Conservation (phyloP, 2,113 vertebrate species). For the Leucopsar rothschildi region DNA sequence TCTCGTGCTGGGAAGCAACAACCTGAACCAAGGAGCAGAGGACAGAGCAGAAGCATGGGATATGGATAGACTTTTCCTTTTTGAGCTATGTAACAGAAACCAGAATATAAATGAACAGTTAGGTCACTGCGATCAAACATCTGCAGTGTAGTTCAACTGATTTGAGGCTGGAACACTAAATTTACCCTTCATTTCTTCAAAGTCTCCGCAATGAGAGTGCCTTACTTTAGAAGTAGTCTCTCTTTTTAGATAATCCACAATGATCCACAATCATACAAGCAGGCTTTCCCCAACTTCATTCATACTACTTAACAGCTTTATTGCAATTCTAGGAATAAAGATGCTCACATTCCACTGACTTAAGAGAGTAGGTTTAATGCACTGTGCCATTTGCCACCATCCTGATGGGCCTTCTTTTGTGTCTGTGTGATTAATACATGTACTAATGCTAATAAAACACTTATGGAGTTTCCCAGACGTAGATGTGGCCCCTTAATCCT, state of each 20-base stretch:
- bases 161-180: neutral
- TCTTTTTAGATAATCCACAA: neutral
- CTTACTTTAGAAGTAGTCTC: neutral
- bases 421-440: neutral
- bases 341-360: neutral
- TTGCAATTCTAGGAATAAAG: neutral
- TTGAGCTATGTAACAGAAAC: neutral
- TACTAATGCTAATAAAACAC: constrained; percentile 29
- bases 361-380: neutral
- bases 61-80: neutral
- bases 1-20: neutral
- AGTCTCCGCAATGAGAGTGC: neutral
- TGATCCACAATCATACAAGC: neutral
- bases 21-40: neutral
- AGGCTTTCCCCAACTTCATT: neutral
- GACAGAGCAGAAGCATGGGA: neutral
- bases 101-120: neutral
- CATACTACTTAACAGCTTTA: neutral
- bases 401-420: neutral
- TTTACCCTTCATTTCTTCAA: neutral
- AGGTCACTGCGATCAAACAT: neutral
- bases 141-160: neutral
- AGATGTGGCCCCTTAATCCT: constrained; percentile 41
- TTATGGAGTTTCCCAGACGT: neutral
- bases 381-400: neutral